These are phyloP conservation scores for Ciconia nigra DNA, from an alignment of 2,797 vertebrate genomes.

Conservation along the genomic window DNA sequence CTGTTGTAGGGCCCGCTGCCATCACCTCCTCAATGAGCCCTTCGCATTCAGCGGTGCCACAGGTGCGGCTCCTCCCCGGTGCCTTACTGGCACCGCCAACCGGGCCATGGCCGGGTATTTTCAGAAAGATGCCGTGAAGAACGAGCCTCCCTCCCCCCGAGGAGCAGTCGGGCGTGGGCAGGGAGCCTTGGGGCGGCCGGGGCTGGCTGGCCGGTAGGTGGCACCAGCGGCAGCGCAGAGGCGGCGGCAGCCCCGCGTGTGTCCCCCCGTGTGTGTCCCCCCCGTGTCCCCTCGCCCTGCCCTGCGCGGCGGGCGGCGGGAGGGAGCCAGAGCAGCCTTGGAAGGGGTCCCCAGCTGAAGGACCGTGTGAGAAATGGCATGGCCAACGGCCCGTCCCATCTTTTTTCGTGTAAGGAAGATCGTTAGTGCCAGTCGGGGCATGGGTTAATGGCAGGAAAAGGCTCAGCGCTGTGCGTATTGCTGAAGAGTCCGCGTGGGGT, in stretches of 20 bases:
- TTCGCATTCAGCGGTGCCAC: background rate
- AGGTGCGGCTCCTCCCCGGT: no score
- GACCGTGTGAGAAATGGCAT: rapidly evolving
- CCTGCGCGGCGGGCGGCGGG: background rate
- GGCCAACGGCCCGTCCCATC: rapidly evolving
- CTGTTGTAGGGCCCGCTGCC: background rate
- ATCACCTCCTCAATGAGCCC: background rate
- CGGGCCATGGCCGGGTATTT: background rate
- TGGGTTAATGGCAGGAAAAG: rapidly evolving
- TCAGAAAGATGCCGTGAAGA: background rate
- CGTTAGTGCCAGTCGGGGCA: rapidly evolving
- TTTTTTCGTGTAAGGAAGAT: rapidly evolving
- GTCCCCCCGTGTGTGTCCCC: background rate
- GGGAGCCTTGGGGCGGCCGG: rapidly evolving
- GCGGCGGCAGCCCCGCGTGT: background rate
- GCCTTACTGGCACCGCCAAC: background rate
- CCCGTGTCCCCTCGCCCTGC: background rate
- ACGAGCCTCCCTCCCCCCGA: background rate
- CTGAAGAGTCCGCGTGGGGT: no score
- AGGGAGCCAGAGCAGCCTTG: rapidly evolving
- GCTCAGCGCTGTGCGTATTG: rapidly evolving
- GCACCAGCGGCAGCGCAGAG: constrained; percentile 29
- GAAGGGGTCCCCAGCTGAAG: no score
- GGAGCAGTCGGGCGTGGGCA: rapidly evolving
- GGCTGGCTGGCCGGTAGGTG: constrained; percentile 40